A percentile compares a stretch with the other conserved stretches of the same genome.
Evolutionary conservation across 2,797 vertebrate species (phyloP).

Genomic region (Phyllotis vaccarum): DNA sequence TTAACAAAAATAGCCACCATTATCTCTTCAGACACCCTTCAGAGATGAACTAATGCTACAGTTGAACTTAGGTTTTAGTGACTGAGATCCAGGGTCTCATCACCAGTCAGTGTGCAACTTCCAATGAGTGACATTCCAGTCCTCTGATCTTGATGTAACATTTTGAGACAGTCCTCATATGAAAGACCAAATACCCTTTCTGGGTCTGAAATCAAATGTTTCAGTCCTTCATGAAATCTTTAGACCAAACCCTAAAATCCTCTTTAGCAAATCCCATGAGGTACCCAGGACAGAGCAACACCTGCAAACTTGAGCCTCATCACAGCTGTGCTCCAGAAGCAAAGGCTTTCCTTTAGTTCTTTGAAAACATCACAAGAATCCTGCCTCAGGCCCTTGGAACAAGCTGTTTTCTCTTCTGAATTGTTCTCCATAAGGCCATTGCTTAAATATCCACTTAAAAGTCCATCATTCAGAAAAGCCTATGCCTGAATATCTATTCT

Average conservation of each 20-base stretch:
- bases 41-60: not conserved
- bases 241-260: not conserved
- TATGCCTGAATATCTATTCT: not conserved
- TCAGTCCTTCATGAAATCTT: constrained; percentile 39
- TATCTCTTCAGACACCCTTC: not conserved
- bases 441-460: not conserved
- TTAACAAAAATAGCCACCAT: not conserved
- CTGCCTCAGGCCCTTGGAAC: constrained; percentile 5
- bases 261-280: not conserved
- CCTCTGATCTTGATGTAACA: not conserved
- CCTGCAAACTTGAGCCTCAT: not conserved
- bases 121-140: not conserved
- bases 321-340: not conserved
- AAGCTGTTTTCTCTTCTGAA: not conserved
- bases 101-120: not conserved
- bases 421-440: not conserved
- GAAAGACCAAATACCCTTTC: constrained; percentile 36
- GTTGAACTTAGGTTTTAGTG: not conserved
- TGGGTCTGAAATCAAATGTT: constrained; percentile 49
- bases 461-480: not conserved
- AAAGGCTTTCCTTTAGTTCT: constrained; percentile 12
- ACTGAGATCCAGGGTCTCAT: not conserved
- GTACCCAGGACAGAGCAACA: no score
- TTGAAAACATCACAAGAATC: not conserved
- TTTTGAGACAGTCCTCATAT: constrained; percentile 21